These are phyloP conservation scores for Orthonevra nobilis DNA, from an alignment of 2,888 invertebrate genomes.

Conservation along the genomic window DNA sequence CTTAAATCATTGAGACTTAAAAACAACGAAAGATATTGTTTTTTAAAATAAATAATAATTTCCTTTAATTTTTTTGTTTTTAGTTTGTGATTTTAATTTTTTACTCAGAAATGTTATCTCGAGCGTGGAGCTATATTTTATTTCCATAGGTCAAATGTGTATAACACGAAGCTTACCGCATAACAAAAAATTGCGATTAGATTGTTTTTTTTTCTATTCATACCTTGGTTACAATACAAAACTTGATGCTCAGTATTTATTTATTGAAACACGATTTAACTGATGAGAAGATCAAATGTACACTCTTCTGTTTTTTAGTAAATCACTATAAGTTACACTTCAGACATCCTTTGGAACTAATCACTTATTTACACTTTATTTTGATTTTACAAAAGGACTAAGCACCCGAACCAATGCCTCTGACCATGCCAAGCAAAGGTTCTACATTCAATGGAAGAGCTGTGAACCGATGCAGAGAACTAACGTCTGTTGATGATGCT, in stretches of 20 bases:
- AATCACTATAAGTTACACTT: background rate
- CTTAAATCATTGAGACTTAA: no score
- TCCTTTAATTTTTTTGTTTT: background rate
- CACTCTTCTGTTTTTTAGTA: background rate
- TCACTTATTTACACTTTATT: constrained; percentile 7
- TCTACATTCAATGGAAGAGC: constrained; percentile 42
- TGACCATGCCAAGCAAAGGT: constrained; percentile 62
- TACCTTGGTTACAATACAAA: constrained; percentile 11
- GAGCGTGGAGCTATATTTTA: no score
- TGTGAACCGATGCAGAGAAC: constrained; percentile 13
- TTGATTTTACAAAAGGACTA: constrained; percentile 1
- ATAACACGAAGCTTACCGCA: constrained; percentile 26
- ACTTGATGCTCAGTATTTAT: background rate
- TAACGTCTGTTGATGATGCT: constrained; percentile 22
- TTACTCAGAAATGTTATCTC: constrained; percentile 45
- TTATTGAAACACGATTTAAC: background rate
- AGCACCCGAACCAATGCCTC: constrained; percentile 53
- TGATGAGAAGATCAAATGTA: background rate
- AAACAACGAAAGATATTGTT: no score
- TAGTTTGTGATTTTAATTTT: constrained; percentile 8
- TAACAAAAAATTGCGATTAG: background rate
- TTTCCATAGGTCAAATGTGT: constrained; percentile 57
- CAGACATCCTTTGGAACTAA: background rate
- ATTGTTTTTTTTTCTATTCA: background rate
- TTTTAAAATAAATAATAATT: no score